Evolutionary conservation across 2,113 vertebrate genomes (phyloP).

Genomic region (Podocnemis expansa): DNA sequence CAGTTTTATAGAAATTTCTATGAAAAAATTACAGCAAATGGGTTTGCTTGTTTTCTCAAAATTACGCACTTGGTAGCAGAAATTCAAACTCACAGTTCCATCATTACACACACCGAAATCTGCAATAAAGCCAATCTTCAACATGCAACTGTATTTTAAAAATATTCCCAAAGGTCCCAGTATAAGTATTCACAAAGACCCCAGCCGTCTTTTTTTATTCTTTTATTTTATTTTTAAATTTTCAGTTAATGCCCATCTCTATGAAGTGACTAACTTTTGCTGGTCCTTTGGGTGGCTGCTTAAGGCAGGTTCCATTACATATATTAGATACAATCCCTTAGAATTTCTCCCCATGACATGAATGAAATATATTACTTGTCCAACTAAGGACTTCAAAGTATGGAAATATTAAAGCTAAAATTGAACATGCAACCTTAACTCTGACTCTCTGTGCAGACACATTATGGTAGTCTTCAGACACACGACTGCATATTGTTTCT

Average conservation of each 20-base stretch:
- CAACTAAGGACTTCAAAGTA: neutral
- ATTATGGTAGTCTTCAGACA: neutral
- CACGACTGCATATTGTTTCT: neutral
- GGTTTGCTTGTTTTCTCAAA: neutral
- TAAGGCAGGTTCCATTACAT: neutral
- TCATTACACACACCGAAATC: neutral
- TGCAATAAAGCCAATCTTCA: neutral
- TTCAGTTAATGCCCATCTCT: neutral
- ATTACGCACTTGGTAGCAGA: neutral
- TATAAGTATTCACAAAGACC: neutral
- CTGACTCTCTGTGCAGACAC: neutral
- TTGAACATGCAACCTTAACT: neutral
- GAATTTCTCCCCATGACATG: neutral
- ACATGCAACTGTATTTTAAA: neutral
- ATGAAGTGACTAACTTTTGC: neutral
- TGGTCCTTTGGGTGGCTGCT: neutral
- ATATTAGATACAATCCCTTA: neutral
- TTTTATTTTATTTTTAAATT: neutral
- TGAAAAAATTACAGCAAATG: neutral
- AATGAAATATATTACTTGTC: neutral
- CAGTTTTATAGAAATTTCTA: neutral
- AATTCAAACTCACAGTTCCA: rapidly evolving
- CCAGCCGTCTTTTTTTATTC: neutral
- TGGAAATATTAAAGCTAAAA: neutral
- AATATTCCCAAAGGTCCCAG: too few species aligned